Conservation (phyloP, 2,888 invertebrate genomes). For the Thumatha senex region DNA sequence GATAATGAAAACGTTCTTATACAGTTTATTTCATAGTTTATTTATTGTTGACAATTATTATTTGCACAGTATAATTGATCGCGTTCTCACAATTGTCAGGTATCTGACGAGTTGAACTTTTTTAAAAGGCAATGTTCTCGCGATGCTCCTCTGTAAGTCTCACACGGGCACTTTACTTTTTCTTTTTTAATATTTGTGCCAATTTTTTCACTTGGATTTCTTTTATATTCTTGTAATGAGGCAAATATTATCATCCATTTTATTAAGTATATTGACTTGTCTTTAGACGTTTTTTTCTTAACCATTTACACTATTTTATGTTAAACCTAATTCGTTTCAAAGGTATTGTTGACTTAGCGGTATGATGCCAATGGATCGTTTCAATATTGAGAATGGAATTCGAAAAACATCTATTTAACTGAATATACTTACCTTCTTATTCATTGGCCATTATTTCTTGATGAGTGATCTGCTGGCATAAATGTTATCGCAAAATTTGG, state of each 20-base stretch:
- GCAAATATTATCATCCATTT: conserved; percentile 68
- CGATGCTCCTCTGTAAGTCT: conserved; percentile 56
- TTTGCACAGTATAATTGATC: conserved; percentile 80
- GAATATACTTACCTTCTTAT: not conserved
- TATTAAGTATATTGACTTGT: conserved; percentile 60
- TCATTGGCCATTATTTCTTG: too few relatives aligned
- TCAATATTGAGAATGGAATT: conserved; percentile 30
- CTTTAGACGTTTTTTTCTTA: conserved; percentile 47
- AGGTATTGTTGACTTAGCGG: conserved; percentile 61
- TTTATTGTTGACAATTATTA: conserved; percentile 79
- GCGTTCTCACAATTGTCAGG: conserved; percentile 82
- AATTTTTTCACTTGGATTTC: conserved; percentile 51
- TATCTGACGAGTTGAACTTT: conserved; percentile 71
- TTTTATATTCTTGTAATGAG: conserved; percentile 69
- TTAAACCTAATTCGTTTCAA: conserved; percentile 49
- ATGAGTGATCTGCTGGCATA: too few relatives aligned
- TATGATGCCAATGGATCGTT: conserved; percentile 28
- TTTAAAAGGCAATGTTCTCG: conserved; percentile 59
- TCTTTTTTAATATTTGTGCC: conserved; percentile 51
- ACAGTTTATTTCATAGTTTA: conserved; percentile 71
- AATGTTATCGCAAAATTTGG: too few relatives aligned
- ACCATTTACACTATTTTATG: conserved; percentile 48
- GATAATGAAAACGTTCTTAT: conserved; percentile 77
- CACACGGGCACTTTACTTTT: conserved; percentile 51
- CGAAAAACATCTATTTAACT: conserved; percentile 17